Percentiles rank a stretch among this genome's conserved stretches.
These are phyloP conservation scores for Syngnathus typhle DNA, from an alignment of 2,113 vertebrate genomes.

Conservation along the genomic window DNA sequence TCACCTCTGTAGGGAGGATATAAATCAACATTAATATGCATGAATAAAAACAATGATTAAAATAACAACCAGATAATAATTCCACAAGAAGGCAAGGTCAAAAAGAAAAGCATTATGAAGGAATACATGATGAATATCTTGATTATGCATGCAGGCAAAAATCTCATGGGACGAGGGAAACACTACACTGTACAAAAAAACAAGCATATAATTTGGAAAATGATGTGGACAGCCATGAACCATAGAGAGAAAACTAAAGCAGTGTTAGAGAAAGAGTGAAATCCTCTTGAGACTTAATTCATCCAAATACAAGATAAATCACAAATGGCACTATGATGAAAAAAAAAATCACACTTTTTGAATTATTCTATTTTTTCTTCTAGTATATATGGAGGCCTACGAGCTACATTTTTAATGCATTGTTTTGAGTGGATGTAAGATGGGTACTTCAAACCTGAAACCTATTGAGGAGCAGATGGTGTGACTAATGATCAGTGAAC, in stretches of 20 bases:
- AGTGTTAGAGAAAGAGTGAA: neutral
- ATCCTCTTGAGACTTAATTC: neutral
- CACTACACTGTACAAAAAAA: constrained; percentile 4
- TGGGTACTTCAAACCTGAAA: neutral
- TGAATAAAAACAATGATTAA: neutral
- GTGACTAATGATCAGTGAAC: neutral
- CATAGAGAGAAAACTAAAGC: neutral
- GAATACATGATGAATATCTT: constrained; percentile 9
- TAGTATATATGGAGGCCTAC: neutral
- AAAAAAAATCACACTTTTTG: neutral
- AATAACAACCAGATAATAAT: neutral
- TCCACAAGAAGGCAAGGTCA: neutral
- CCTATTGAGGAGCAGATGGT: neutral
- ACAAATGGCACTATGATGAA: neutral
- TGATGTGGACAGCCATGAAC: constrained; percentile 1
- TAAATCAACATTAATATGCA: neutral
- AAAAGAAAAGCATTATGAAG: neutral
- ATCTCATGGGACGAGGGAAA: constrained; percentile 2
- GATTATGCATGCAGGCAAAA: constrained; percentile 3
- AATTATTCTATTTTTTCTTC: neutral
- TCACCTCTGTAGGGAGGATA: constrained; percentile 47
- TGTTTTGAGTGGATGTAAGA: neutral
- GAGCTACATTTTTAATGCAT: neutral
- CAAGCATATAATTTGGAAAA: neutral
- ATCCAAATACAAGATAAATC: neutral